These are phyloP conservation scores for Dolomedes plantarius DNA, from an alignment of 2,888 invertebrate genomes.

Conservation along the genomic window DNA sequence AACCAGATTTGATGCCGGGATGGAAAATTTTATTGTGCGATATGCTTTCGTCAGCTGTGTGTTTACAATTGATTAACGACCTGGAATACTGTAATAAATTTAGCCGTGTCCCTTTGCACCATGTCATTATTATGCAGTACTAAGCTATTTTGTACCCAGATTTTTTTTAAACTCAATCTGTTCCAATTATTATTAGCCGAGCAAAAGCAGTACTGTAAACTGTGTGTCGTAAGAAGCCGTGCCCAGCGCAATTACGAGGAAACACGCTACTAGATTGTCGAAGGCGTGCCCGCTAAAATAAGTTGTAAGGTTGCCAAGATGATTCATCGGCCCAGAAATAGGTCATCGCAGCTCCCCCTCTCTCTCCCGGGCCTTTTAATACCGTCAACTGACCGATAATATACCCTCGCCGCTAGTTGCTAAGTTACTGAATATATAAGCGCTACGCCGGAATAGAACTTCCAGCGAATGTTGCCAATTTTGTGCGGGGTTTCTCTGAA, in stretches of 20 bases:
- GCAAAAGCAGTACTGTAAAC: no score
- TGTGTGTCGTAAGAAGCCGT: background rate
- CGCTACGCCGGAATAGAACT: constrained; percentile 41
- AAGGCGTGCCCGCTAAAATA: constrained; percentile 61
- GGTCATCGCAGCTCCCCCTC: constrained; percentile 40
- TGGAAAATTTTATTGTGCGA: no score
- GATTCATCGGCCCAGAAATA: constrained; percentile 56
- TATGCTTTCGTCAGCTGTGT: no score
- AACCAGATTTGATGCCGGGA: no score
- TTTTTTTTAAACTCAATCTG: no score
- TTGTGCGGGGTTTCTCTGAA: constrained; percentile 13
- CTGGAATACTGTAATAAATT: no score
- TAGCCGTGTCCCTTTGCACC: no score
- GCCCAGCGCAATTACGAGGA: background rate
- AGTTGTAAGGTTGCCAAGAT: constrained; percentile 45
- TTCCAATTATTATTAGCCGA: no score
- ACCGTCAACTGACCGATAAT: constrained; percentile 42
- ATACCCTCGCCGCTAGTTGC: constrained; percentile 37
- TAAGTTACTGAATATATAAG: constrained; percentile 54
- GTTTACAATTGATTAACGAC: no score
- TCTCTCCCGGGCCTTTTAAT: constrained; percentile 43
- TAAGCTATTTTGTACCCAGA: no score
- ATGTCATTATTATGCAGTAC: no score
- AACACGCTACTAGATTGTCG: constrained; percentile 31
- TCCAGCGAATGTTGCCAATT: constrained; percentile 35